These are phyloP conservation scores for Triplophysa rosa DNA, from an alignment of 2,113 vertebrate genomes.

Conservation along the genomic window DNA sequence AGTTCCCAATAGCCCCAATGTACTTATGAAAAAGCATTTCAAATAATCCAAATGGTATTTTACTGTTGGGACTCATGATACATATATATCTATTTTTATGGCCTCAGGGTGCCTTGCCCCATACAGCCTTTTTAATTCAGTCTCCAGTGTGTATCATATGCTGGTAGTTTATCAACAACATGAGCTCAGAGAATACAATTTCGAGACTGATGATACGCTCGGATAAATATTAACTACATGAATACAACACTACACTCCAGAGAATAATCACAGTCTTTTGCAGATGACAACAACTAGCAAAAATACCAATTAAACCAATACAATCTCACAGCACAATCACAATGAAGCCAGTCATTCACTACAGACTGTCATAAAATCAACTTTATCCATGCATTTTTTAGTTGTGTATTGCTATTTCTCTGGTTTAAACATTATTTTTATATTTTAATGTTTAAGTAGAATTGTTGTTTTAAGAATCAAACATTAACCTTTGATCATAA, in stretches of 20 bases:
- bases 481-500: background rate
- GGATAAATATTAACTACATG: slow-evolving; percentile 1
- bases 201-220: background rate
- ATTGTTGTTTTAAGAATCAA: background rate
- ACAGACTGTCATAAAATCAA: too few species aligned
- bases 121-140: slow-evolving; percentile 8
- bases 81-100: slow-evolving; percentile 9
- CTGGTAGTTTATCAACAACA: slow-evolving; percentile 19
- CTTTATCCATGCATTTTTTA: too few species aligned
- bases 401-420: too few species aligned
- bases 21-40: background rate
- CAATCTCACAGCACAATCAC: too few species aligned
- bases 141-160: background rate
- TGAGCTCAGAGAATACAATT: background rate
- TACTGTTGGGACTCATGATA: slow-evolving; percentile 6
- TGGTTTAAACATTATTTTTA: too few species aligned
- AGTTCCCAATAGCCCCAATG: background rate
- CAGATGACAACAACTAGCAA: too few species aligned
- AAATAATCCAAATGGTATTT: slow-evolving; percentile 11
- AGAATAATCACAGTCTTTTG: background rate
- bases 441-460: background rate
- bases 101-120: slow-evolving; percentile 15
- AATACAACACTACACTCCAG: background rate
- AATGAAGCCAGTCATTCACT: too few species aligned
- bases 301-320: too few species aligned